A percentile compares a stretch with the other conserved stretches of the same genome.
phyloP scores from a whole-genome alignment of 2,797 vertebrate species.

The Anguilla pacifica region DNA sequence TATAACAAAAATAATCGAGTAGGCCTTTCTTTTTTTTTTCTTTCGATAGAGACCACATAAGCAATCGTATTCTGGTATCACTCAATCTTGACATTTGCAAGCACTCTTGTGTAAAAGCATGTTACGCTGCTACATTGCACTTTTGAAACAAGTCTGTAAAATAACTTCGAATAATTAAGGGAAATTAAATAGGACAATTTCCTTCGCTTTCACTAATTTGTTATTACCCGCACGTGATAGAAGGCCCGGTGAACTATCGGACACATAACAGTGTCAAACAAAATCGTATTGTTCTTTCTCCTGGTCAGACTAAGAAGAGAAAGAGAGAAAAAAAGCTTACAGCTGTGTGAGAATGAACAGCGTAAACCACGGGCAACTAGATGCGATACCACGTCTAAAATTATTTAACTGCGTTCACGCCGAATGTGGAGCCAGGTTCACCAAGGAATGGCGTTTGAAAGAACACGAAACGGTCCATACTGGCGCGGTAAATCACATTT shows the following conservation, averaged over 20 bases:
- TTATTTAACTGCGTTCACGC: conserved; percentile 58
- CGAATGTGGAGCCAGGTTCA: conserved; percentile 67
- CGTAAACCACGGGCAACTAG: neutral
- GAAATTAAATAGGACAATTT: neutral
- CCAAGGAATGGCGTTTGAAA: conserved; percentile 60
- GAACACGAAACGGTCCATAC: conserved; percentile 70
- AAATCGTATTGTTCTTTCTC: neutral
- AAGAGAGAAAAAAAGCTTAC: neutral
- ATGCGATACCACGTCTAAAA: conserved; percentile 12
- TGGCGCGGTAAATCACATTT: conserved; percentile 60
- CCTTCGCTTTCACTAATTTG: neutral
- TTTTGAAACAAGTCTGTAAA: neutral
- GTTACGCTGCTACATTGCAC: neutral
- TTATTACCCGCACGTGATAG: neutral
- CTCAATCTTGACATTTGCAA: neutral
- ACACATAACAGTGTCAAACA: neutral
- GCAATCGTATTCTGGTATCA: neutral
- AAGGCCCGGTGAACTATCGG: neutral
- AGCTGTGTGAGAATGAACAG: conserved; percentile 52
- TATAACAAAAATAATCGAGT: no score
- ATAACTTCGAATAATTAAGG: neutral
- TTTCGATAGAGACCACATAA: neutral
- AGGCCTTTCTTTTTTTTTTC: neutral
- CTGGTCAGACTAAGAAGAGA: neutral
- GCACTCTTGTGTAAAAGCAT: neutral